Base-by-base conservation (phyloP, 2,888 invertebrate species). In the Drosophila siamana region DNA sequence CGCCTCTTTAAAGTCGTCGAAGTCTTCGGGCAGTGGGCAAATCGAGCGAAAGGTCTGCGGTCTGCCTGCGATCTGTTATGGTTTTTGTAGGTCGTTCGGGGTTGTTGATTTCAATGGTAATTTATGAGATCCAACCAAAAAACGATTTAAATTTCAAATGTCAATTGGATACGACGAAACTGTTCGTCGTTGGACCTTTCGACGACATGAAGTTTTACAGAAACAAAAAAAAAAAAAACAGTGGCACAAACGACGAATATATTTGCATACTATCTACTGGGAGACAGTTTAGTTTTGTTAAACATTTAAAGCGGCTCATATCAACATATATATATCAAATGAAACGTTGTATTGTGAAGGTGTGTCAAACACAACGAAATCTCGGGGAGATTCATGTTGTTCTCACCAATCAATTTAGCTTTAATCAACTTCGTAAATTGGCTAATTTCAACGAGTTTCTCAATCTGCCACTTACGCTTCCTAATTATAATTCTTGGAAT, bases 141-240 rank as follows among this genome's bases (percentile, higher is more conserved):
- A 63, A 51, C 60, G 24, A 68, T 82, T 79, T 71, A 56, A 57
- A 71, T 79, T 75, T 66, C 61, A 69, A 75, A 82, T 79, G 65
- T 38, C 75, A 81, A 69, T 57, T 62, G 38, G 30, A 74, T 61
- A 38, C 51, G 38, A 38, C 51, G 38, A 60, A 36, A 51, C 38
- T n/a, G 46, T 48, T 51, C 33, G 46, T 51, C 33, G 46, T 43
- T 47, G 22, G 47, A 36, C 24, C 24, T 33, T 46, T 57, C 13
- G 50, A 46, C 28, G 36, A 38, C n/a, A 38, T 13, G 15, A 38
- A 38, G 13, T 38, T 26, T 44, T 50, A 28, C 5, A 48, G 9
- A n/a, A n/a, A n/a, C n/a, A n/a, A n/a, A n/a, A n/a, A n/a, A n/a
- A n/a, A n/a, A 48, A 46, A 55, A 60, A 60, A 60, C 57, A 48